Evolutionary conservation across 2,888 invertebrate genomes (phyloP).

Genomic region (Netelia virgata): DNA sequence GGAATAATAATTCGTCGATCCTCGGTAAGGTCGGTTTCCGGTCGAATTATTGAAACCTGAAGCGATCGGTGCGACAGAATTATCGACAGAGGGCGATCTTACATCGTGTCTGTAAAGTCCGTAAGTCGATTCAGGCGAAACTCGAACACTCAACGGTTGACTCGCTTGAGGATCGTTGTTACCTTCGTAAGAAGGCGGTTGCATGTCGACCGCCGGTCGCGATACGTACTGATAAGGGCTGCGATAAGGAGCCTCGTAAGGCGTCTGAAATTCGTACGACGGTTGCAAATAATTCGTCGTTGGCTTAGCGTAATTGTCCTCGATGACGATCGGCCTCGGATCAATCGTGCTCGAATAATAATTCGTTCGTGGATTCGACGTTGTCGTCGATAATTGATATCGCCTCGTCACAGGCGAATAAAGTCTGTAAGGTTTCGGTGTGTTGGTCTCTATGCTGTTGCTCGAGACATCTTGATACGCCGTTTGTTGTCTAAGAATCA

Average conservation of each 20-base stretch:
- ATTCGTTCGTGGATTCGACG: constrained; percentile 70
- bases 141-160: constrained; percentile 43
- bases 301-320: constrained; percentile 70
- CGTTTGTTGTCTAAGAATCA: constrained; percentile 77
- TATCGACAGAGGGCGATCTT: constrained; percentile 22
- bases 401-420: constrained; percentile 63
- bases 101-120: constrained; percentile 58
- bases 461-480: constrained; percentile 77
- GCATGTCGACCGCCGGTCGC: constrained; percentile 71
- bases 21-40: constrained; percentile 47
- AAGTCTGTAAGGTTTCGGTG: constrained; percentile 72
- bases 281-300: constrained; percentile 74
- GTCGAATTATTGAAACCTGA: constrained; percentile 34
- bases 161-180: constrained; percentile 43
- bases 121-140: constrained; percentile 59
- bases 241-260: constrained; percentile 70
- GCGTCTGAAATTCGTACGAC: constrained; percentile 68
- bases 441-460: constrained; percentile 80
- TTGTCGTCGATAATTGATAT: constrained; percentile 68
- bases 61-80: neutral
- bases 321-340: constrained; percentile 69
- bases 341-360: constrained; percentile 71
- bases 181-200: constrained; percentile 72
- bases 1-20: constrained; percentile 45
- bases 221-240: constrained; percentile 67